Percentiles rank a stretch among this genome's conserved stretches.
Evolutionary conservation across 2,888 invertebrate genomes (phyloP).

Genomic region (Lasius fuliginosus): DNA sequence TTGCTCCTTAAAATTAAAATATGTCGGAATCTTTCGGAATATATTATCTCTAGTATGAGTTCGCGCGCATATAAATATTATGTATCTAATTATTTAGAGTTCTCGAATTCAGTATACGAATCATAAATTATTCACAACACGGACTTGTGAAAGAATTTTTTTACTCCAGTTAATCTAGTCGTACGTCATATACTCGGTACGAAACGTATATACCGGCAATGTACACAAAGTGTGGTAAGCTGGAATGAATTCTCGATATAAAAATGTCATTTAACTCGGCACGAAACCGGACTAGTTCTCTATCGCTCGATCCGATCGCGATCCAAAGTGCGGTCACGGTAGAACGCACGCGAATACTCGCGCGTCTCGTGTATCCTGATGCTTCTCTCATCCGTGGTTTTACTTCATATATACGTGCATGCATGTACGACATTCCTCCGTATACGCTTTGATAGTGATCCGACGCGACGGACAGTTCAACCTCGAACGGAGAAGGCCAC

Average conservation of each 20-base stretch:
- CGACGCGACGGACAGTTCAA: constrained; percentile 65
- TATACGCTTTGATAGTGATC: constrained; percentile 68
- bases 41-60: background rate
- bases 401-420: constrained; percentile 21
- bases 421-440: constrained; percentile 61
- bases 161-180: background rate
- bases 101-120: background rate
- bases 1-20: background rate
- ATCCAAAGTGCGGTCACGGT: constrained; percentile 68
- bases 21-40: background rate
- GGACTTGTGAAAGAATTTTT: background rate
- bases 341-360: constrained; percentile 61
- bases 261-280: constrained; percentile 58
- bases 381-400: constrained; percentile 27
- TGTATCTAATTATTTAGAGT: background rate
- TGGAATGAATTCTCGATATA: constrained; percentile 34
- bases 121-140: background rate
- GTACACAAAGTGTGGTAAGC: background rate
- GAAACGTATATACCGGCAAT: background rate
- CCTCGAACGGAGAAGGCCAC: constrained; percentile 77
- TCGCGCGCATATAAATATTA: background rate
- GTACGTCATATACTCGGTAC: background rate
- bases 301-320: constrained; percentile 67
- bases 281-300: constrained; percentile 59
- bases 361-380: constrained; percentile 57